Evolutionary conservation across 2,888 invertebrate species (phyloP), one percentile per base, ranked within the genome.

Genomic region (Idaea aversata): DNA sequence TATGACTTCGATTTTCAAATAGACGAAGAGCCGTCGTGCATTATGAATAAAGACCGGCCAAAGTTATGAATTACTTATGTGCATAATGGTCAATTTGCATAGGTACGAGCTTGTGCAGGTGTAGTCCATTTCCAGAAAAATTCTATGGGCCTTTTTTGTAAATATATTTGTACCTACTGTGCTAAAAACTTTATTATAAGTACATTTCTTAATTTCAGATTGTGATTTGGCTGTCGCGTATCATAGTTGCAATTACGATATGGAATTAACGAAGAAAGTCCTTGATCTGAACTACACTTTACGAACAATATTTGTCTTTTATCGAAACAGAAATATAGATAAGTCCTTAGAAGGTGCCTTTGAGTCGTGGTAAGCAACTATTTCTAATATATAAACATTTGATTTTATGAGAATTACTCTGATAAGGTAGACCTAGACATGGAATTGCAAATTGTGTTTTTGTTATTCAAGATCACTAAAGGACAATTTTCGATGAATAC

Each of bases 281-380:
- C 94, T 96, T 61, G 96, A 96, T 78, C 93, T 93, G 7, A 96
- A 94, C 83, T 95, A 94, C 72, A 95, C 95, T 0, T 87, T 95
- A 10, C 93, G 94, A 76, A 94, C 95, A 4, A 92, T 95, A 70
- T 94, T 95, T n/a, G 94, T 94, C 61, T 94, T 95, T 78, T 96
- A 96, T 77, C 85, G 87, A 10, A 90, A 93, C 67, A 85, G 95
- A 75, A 72, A 75, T 47, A 83, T 91, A 34, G 83, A 92, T 36
- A 93, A 94, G 60, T 75, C 71, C 34, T 67, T 88, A 67, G 77
- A 84, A 72, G 68, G 70, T 62, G 88, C 87, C 10, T 75, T 86
- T 59, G 72, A 83, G 59, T 86, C 86, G 47, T 88, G 88, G 88
- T 88, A 66, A 76, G 86, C 94, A 47, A 47, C 47, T 47, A 47